phyloP scores from a whole-genome alignment of 2,113 vertebrate species.

The Microcebus tavaratra region DNA sequence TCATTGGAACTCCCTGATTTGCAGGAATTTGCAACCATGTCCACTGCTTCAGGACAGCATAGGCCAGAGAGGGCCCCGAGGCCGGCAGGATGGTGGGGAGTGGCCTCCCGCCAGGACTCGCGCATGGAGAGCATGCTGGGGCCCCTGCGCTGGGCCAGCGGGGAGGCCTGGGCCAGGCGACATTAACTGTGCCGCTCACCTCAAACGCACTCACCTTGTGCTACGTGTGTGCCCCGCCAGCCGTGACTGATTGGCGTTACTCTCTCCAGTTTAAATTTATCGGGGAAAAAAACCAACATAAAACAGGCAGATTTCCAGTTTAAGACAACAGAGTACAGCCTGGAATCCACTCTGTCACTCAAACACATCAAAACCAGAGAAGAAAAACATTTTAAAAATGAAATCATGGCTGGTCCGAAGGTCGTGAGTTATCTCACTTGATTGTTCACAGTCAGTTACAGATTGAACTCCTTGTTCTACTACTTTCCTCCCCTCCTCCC shows the following conservation, averaged over 20 bases:
- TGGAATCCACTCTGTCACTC: neutral
- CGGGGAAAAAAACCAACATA: too few species aligned
- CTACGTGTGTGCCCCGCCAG: accelerated
- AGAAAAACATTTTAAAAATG: neutral
- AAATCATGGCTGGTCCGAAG: too few species aligned
- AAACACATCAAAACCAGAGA: neutral
- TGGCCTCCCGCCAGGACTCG: neutral
- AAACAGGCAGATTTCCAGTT: neutral
- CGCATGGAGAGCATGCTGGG: accelerated
- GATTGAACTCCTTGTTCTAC: too few species aligned
- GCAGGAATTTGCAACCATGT: neutral
- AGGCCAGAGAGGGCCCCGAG: neutral
- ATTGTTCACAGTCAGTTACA: too few species aligned
- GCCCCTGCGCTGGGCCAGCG: neutral
- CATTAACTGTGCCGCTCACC: accelerated
- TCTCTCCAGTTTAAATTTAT: neutral
- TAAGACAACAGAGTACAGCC: neutral
- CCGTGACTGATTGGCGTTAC: neutral
- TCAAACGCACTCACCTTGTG: neutral
- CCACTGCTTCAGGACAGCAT: neutral
- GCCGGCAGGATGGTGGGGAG: neutral
- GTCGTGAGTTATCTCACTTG: too few species aligned
- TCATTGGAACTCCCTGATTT: neutral
- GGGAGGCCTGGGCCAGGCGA: neutral
- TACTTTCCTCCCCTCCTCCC: too few species aligned